phyloP scores from a whole-genome alignment of 2,797 vertebrate species.

The Morus bassanus region DNA sequence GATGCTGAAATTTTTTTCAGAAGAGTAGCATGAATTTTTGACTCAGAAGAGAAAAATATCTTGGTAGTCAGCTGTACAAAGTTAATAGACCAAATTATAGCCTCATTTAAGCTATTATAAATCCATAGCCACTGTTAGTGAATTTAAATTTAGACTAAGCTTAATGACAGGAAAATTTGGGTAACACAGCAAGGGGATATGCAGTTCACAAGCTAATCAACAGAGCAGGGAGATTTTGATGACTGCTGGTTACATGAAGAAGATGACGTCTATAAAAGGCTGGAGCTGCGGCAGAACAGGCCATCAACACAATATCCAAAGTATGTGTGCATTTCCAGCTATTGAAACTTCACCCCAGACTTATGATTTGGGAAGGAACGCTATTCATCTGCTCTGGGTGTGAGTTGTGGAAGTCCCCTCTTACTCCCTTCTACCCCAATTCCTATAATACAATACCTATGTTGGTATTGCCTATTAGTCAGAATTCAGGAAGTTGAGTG shows the following conservation, averaged over 20 bases:
- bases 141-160: constrained; percentile 53
- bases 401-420: neutral
- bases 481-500: neutral
- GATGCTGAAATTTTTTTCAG: neutral
- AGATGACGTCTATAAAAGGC: neutral
- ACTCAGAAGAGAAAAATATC: constrained; percentile 12
- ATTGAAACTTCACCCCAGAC: neutral
- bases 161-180: constrained; percentile 59
- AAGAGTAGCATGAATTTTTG: neutral
- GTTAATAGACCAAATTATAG: constrained; percentile 59
- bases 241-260: neutral
- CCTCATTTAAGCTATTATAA: constrained; percentile 58
- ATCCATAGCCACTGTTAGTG: constrained; percentile 37
- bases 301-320: neutral
- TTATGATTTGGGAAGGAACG: neutral
- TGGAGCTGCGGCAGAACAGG: neutral
- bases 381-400: neutral
- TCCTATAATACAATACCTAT: neutral
- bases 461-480: neutral
- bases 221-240: neutral
- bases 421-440: neutral
- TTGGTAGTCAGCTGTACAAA: constrained; percentile 44
- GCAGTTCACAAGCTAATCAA: constrained; percentile 35
- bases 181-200: constrained; percentile 30
- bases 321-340: neutral